These are phyloP conservation scores for Coccyzus lansbergi DNA, from an alignment of 2,797 vertebrate genomes.

Conservation along the genomic window DNA sequence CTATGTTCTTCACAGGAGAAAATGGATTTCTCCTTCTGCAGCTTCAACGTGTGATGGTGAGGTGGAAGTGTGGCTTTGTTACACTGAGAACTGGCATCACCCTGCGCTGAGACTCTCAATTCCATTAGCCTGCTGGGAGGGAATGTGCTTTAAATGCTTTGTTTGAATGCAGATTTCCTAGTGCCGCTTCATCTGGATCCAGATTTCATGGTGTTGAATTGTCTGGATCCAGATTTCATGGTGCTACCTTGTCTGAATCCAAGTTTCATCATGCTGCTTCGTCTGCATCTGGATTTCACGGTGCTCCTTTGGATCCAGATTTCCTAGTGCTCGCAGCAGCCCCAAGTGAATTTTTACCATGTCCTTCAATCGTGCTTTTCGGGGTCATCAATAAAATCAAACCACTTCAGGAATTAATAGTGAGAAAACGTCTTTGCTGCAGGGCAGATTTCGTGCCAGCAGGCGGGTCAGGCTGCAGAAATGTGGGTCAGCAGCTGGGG, in stretches of 20 bases:
- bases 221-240: too few relatives aligned
- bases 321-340: background rate
- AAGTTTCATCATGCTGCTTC: too few relatives aligned
- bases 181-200: too few relatives aligned
- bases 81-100: accelerated
- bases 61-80: background rate
- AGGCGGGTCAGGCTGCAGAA: background rate
- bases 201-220: too few relatives aligned
- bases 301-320: background rate
- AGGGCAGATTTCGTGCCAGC: background rate
- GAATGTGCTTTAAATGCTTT: background rate
- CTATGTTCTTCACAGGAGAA: background rate
- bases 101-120: accelerated
- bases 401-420: background rate
- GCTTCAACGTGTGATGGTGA: accelerated
- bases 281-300: too few relatives aligned
- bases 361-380: background rate
- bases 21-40: background rate
- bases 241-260: too few relatives aligned
- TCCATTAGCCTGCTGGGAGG: background rate
- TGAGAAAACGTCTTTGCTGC: background rate
- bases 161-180: too few relatives aligned
- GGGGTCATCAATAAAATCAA: background rate
- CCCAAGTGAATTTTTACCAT: background rate
- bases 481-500: accelerated